Base-by-base conservation (phyloP, 1,140 invertebrate species). In the Centruroides sculpturatus region DNA sequence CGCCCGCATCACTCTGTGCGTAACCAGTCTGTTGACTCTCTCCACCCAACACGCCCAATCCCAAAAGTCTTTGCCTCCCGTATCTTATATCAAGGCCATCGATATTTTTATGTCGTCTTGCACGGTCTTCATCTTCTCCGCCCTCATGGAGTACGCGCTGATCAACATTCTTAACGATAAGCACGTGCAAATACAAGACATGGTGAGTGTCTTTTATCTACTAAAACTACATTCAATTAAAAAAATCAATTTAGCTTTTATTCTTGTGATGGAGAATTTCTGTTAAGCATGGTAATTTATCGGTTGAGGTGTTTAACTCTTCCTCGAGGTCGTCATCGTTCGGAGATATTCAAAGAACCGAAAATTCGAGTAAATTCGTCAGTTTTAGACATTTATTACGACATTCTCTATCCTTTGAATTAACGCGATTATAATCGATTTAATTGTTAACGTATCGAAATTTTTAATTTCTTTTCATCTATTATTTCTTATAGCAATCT, bases 111-210 rank as follows among this genome's bases (percentile, higher is more conserved):
- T 68, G 67, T 66, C 65, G 6, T 56, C 54, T 1, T 68, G 67
- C 63, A 68, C 67, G 0, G 50, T 68, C 47, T 89, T 93, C 74
- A 89, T 93, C 68, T 92, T 92, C 71, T 86, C 92, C 83, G 89
- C 89, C 3, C 72, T 93, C 46, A 92, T 93, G 89, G 89, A 92
- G 72, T 92, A 92, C 71, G 92, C 89, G 47, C 54, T 47, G 46
- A 36, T 11, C 23, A 23, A 23, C 23, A 23, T 23, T 23, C 23
- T 23, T 23, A 23, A 23, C 23, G 23, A 23, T 23, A 48, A 35
- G n/a, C 49, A 61, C 48, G n/a, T n/a, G 9, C 48, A 10, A 49
- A n/a, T 10, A 49, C 9, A 10, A n/a, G 48, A 10, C 9, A 49
- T 9, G 9, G 9, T 9, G 48, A 49, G n/a, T 9, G 9, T 10